These are phyloP conservation scores for Australoheros facetus DNA, from an alignment of 2,797 vertebrate species.

Conservation along the genomic window DNA sequence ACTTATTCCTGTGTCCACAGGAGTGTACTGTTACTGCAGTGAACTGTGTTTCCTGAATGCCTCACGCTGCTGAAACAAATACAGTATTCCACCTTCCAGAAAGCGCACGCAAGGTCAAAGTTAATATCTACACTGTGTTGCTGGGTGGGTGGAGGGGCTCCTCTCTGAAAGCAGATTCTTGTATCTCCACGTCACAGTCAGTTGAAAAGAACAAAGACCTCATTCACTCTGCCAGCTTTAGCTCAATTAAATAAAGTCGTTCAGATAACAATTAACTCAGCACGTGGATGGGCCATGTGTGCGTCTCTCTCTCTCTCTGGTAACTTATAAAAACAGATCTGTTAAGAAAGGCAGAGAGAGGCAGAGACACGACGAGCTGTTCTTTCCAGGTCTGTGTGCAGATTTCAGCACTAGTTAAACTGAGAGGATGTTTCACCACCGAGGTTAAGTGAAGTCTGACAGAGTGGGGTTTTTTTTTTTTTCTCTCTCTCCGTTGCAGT, in stretches of 20 bases:
- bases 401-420: not conserved
- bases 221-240: constrained; percentile 29
- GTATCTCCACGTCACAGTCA: constrained; percentile 35
- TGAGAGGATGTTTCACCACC: not conserved
- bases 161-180: constrained; percentile 17
- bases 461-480: not conserved
- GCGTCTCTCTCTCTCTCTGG: not conserved
- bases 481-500: not conserved
- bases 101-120: constrained; percentile 44
- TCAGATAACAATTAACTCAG: constrained; percentile 28
- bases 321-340: not conserved
- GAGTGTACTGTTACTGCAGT: not conserved
- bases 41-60: not conserved
- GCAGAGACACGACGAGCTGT: not conserved
- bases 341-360: not conserved
- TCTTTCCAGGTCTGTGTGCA: not conserved
- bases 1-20: not conserved
- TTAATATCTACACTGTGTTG: not conserved
- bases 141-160: not conserved
- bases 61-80: not conserved
- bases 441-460: not conserved
- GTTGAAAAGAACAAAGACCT: constrained; percentile 57
- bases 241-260: constrained; percentile 50
- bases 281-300: constrained; percentile 32
- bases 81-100: not conserved